Base-by-base conservation (phyloP, 2,888 invertebrate species). In the Glyphotaelius pellucidus region DNA sequence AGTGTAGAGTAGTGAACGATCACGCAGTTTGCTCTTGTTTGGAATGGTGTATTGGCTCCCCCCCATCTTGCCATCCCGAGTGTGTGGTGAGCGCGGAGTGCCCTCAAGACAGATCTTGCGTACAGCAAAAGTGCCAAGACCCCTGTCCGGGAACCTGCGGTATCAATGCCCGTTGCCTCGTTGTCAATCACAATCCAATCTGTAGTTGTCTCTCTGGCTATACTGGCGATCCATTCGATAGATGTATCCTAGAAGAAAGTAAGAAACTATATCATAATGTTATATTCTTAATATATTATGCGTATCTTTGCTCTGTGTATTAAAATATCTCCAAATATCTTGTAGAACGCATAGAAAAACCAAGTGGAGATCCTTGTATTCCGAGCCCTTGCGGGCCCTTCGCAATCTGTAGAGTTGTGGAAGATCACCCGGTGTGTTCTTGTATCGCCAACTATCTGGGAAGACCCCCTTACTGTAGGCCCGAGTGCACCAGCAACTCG, bases 1-100 rank as follows among this genome's bases (percentile, higher is more conserved):
- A 97, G 94, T 98, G 98, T 95, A 97, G 97, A 91, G 96, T 96
- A 89, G 96, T 97, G 94, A 97, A 97, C 94, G 97, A 97, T 89
- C 97, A 97, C 95, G 97, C 98, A 85, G 97, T 97, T 93, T 98
- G 98, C 95, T 97, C 98, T 92, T 98, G 98, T 94, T 96, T 97
- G 94, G 96, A 97, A 92, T 97, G 97, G 93, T 98, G 97, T 95
- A 95, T 97, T 93, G 98, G 98, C 92, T 96, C 97, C 91, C 98
- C 98, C 81, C 98, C 98, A 38, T 96, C 96, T 93, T 98, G 98
- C 95, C 96, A 97, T 94, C 98, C 98, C 3, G 98, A 98, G 95
- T 98, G 98, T 95, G 96, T 97, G 93, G 97, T 97, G 94, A 98
- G 97, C 95, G 97, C 98, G 0, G 98, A 98, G 94, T 98, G 98